phyloP scores from a whole-genome alignment of 30 jellyfish, hydroid and myxozoan species.

The Aurelia sp. region DNA sequence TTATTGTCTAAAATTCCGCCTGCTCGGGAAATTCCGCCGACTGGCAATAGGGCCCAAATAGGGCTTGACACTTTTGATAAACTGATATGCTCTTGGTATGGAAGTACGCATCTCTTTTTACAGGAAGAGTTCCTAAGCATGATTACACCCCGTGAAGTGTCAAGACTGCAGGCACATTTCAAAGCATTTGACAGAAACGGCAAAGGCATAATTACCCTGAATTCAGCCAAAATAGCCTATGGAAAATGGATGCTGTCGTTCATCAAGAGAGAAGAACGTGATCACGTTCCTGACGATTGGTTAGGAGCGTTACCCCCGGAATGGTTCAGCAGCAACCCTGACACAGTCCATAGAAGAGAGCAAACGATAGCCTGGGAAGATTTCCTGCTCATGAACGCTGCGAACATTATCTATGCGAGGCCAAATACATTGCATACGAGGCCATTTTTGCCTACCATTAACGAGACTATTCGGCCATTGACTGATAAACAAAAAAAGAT shows the following conservation, averaged over 20 bases:
- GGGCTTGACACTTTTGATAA: too few species aligned
- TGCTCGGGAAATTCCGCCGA: too few species aligned
- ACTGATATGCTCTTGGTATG: too few species aligned
- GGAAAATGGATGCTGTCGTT: slow-evolving; percentile 54
- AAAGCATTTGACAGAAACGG: slow-evolving; percentile 14
- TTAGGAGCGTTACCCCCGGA: slow-evolving; percentile 53
- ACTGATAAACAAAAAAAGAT: background rate
- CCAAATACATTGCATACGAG: slow-evolving; percentile 42
- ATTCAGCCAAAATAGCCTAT: slow-evolving; percentile 53
- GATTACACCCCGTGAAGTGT: slow-evolving; percentile 40
- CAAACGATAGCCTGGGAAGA: slow-evolving; percentile 48
- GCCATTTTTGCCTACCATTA: slow-evolving; percentile 58
- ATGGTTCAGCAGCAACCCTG: slow-evolving; percentile 32
- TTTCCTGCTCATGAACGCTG: slow-evolving; percentile 41
- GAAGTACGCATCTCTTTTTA: background rate
- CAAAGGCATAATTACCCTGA: slow-evolving; percentile 13
- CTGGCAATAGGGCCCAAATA: too few species aligned
- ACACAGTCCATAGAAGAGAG: background rate
- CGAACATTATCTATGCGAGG: slow-evolving; percentile 57
- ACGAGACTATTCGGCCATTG: slow-evolving; percentile 29
- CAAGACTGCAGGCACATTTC: slow-evolving; percentile 46
- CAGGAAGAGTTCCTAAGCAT: slow-evolving; percentile 23
- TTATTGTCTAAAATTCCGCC: too few species aligned
- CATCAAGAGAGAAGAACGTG: slow-evolving; percentile 14
- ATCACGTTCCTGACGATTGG: slow-evolving; percentile 37